A percentile compares a stretch with the other conserved stretches of the same genome.
phyloP scores from a whole-genome alignment of 2,888 invertebrate species.

The Dendrolimus houi region DNA sequence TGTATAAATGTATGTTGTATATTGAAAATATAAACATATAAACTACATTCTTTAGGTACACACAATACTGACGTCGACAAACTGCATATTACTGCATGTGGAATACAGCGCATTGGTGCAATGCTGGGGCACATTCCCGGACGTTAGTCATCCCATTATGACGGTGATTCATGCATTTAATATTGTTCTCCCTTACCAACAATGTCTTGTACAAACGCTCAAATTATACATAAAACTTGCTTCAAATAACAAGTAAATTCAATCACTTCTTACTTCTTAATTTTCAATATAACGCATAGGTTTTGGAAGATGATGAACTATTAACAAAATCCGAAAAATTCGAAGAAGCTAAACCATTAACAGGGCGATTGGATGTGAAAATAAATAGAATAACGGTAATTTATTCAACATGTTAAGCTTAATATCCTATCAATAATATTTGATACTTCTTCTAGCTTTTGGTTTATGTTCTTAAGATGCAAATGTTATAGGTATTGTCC shows the following conservation, averaged over 20 bases:
- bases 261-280: background rate
- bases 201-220: background rate
- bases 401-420: conserved; percentile 3
- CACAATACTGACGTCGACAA: conserved; percentile 66
- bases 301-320: conserved; percentile 35
- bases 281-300: conserved; percentile 20
- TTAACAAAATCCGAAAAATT: conserved; percentile 25
- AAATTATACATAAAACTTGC: too few relatives aligned
- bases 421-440: too few relatives aligned
- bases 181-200: conserved; percentile 11
- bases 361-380: conserved; percentile 47
- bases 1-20: too few relatives aligned
- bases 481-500: too few relatives aligned
- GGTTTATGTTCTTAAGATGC: too few relatives aligned
- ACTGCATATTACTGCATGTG: conserved; percentile 67
- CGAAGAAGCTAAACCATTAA: conserved; percentile 51
- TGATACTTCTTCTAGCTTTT: too few relatives aligned
- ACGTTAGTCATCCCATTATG: conserved; percentile 56
- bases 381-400: conserved; percentile 59
- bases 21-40: too few relatives aligned
- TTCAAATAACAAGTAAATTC: too few relatives aligned
- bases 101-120: conserved; percentile 63
- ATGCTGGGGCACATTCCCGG: conserved; percentile 67
- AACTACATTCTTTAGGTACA: conserved; percentile 38
- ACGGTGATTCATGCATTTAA: conserved; percentile 50